phyloP scores from a whole-genome alignment of 2,113 vertebrate species.

The Lophius piscatorius region DNA sequence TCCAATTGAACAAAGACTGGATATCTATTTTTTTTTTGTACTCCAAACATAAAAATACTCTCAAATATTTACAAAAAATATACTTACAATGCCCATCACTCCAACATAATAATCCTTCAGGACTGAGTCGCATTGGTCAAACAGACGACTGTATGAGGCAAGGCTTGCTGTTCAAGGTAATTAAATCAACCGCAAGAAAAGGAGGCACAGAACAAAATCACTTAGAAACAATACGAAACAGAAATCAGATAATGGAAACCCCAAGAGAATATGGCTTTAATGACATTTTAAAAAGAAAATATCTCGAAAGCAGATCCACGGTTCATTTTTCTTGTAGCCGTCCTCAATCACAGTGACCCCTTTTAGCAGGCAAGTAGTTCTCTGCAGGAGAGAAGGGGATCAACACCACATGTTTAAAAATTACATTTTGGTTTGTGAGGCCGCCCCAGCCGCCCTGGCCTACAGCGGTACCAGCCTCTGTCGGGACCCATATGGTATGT shows the following conservation, averaged over 20 bases:
- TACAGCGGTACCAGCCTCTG: slow-evolving; percentile 47
- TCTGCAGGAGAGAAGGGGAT: slow-evolving; percentile 32
- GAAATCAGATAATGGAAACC: slow-evolving; percentile 67
- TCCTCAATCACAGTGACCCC: slow-evolving; percentile 48
- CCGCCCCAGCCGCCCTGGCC: slow-evolving; percentile 37
- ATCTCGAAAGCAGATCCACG: slow-evolving; percentile 62
- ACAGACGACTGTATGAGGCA: slow-evolving; percentile 64
- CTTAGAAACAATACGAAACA: slow-evolving; percentile 70
- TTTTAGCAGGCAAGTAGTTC: slow-evolving; percentile 53
- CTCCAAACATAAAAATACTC: slow-evolving; percentile 82
- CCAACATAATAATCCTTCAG: slow-evolving; percentile 53
- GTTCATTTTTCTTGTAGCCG: slow-evolving; percentile 13
- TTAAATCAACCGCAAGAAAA: slow-evolving; percentile 60
- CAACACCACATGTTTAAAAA: slow-evolving; percentile 49
- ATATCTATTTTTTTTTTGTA: slow-evolving; percentile 69
- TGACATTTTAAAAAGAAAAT: slow-evolving; percentile 68
- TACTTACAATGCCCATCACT: slow-evolving; percentile 73
- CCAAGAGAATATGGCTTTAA: slow-evolving; percentile 80
- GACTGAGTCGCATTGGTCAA: slow-evolving; percentile 44
- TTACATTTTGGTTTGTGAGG: slow-evolving; percentile 38
- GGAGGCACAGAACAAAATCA: slow-evolving; percentile 75
- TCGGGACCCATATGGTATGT: slow-evolving; percentile 61
- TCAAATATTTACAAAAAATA: slow-evolving; percentile 80
- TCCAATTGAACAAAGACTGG: slow-evolving; percentile 73
- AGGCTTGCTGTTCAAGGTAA: slow-evolving; percentile 66